These are phyloP conservation scores for Suricata suricatta DNA, from an alignment of 2,113 vertebrate species.

Conservation along the genomic window DNA sequence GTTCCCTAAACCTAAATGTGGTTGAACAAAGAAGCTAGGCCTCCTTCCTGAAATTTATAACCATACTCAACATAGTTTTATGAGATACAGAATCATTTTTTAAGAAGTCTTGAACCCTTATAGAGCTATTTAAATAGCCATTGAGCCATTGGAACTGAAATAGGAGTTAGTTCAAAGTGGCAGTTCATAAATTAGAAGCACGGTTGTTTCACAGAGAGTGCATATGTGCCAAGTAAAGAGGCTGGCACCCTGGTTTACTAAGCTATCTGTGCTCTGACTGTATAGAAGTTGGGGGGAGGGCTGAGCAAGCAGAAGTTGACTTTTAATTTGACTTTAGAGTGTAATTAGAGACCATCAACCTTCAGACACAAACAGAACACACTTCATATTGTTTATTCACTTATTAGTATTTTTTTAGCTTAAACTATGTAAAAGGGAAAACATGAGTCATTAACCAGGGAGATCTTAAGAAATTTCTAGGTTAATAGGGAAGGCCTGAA, in stretches of 20 bases:
- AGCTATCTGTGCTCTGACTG: not conserved
- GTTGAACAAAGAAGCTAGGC: conserved; percentile 23
- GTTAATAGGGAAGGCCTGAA: not conserved
- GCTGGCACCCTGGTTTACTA: not conserved
- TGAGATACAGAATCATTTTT: conserved; percentile 69
- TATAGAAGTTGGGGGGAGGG: not conserved
- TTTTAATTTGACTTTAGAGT: conserved; percentile 26
- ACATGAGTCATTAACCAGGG: not conserved
- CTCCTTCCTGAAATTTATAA: conserved; percentile 73
- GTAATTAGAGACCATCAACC: not conserved
- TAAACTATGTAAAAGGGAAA: not conserved
- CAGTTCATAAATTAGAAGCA: conserved; percentile 71
- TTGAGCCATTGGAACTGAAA: conserved; percentile 73
- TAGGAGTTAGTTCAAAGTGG: conserved; percentile 61
- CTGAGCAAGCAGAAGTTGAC: not conserved
- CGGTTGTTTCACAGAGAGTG: conserved; percentile 59
- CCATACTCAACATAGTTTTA: conserved; percentile 56
- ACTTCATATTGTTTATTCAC: not conserved
- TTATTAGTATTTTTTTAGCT: not conserved
- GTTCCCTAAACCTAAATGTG: conserved; percentile 13
- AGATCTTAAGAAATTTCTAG: not conserved
- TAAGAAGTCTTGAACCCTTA: conserved; percentile 59
- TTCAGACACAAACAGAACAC: not conserved
- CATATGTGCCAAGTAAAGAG: not conserved
- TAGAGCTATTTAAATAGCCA: conserved; percentile 72